These are phyloP conservation scores for Lontra canadensis DNA, from an alignment of 2,113 vertebrate species.

Conservation along the genomic window DNA sequence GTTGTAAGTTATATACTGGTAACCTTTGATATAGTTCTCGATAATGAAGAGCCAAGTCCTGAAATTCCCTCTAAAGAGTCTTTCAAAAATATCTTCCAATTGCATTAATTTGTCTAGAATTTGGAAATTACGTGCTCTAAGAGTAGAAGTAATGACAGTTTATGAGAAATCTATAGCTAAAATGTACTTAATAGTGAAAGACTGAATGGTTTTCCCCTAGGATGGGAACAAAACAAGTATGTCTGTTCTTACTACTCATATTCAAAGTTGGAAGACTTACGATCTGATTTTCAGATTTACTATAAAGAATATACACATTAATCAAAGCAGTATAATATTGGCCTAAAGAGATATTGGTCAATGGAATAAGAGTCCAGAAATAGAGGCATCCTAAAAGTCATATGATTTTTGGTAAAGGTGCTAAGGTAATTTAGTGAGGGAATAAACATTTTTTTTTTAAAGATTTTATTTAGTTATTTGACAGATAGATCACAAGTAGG, in stretches of 20 bases:
- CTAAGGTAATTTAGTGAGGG: neutral
- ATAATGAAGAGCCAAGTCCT: neutral
- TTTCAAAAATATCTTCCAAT: conserved; percentile 12
- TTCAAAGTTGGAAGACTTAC: neutral
- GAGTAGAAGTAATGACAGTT: neutral
- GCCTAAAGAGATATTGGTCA: neutral
- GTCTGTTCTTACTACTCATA: neutral
- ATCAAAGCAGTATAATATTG: neutral
- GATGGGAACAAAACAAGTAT: neutral
- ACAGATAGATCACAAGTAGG: no score
- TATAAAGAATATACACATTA: neutral
- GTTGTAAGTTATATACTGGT: neutral
- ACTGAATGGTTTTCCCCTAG: neutral
- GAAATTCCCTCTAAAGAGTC: neutral
- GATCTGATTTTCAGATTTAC: neutral
- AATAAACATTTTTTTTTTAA: neutral
- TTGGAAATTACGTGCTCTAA: neutral
- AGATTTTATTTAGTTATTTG: no score
- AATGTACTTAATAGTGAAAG: neutral
- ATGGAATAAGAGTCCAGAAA: neutral
- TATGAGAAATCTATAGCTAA: neutral
- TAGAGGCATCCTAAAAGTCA: neutral
- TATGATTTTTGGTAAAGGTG: neutral
- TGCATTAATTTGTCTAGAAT: neutral
- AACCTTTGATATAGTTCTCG: neutral